Percentiles rank a stretch among this genome's conserved stretches.
These are phyloP conservation scores for Chorisops tibialis DNA, from an alignment of 2,888 invertebrate genomes.

Conservation along the genomic window DNA sequence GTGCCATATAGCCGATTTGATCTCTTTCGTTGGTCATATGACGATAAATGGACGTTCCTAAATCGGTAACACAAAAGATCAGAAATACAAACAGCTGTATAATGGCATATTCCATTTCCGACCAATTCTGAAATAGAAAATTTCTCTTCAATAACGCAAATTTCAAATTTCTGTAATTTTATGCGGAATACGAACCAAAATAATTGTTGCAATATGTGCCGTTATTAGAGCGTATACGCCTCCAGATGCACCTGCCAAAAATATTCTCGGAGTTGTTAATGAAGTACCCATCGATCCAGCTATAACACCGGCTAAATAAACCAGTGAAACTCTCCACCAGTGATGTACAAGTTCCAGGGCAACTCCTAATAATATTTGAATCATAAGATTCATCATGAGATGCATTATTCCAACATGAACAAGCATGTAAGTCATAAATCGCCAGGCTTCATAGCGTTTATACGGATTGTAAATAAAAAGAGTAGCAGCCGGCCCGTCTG, in stretches of 20 bases:
- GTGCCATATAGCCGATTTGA: slow-evolving; percentile 91
- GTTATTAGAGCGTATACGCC: slow-evolving; percentile 93
- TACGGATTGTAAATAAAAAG: slow-evolving; percentile 86
- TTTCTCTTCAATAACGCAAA: neutral
- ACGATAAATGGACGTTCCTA: slow-evolving; percentile 87
- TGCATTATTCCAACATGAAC: slow-evolving; percentile 91
- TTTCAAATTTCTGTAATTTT: slow-evolving; percentile 2
- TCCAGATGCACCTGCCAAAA: slow-evolving; percentile 89
- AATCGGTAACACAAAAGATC: slow-evolving; percentile 75
- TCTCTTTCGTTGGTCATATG: slow-evolving; percentile 68
- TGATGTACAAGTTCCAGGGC: slow-evolving; percentile 95
- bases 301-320: slow-evolving; percentile 79
- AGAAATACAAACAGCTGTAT: slow-evolving; percentile 80
- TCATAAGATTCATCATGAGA: slow-evolving; percentile 82
- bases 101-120: slow-evolving; percentile 92
- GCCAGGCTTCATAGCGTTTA: slow-evolving; percentile 83
- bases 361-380: slow-evolving; percentile 89
- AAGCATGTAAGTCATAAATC: slow-evolving; percentile 93
- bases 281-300: slow-evolving; percentile 84
- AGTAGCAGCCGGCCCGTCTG: slow-evolving; percentile 74
- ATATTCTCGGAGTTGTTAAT: slow-evolving; percentile 73
- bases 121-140: slow-evolving; percentile 74
- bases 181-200: slow-evolving; percentile 57
- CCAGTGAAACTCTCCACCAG: slow-evolving; percentile 85
- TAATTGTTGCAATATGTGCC: slow-evolving; percentile 87